Evolutionary conservation across 2,113 vertebrate species (phyloP).

Genomic region (Colaptes auratus): DNA sequence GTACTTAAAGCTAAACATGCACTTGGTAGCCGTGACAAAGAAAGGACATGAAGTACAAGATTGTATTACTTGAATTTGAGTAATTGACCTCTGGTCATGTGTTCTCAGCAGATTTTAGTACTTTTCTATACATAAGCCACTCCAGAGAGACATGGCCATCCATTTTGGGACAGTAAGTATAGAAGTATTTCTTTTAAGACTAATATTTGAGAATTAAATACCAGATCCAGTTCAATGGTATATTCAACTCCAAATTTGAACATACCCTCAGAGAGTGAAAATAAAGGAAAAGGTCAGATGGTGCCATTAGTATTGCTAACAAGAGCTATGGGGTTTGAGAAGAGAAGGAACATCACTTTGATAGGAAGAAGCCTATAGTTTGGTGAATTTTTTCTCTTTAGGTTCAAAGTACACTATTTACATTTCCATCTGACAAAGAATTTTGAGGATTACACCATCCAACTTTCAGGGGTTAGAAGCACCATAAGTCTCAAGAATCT

Average conservation of each 20-base stretch:
- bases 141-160: neutral
- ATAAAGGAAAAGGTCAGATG: conserved; percentile 31
- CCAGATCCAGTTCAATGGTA: neutral
- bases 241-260: neutral
- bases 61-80: neutral
- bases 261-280: neutral
- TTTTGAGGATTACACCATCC: neutral
- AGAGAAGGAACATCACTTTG: neutral
- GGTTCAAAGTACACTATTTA: neutral
- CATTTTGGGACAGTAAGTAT: neutral
- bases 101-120: neutral
- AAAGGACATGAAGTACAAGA: neutral
- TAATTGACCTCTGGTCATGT: neutral
- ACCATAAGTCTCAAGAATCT: neutral
- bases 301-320: neutral
- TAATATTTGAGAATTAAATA: neutral
- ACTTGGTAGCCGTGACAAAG: neutral
- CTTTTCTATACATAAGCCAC: neutral
- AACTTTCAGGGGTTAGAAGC: neutral
- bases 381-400: neutral
- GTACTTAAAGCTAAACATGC: neutral
- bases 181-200: neutral
- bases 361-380: neutral
- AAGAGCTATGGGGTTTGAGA: neutral
- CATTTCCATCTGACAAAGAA: neutral